Base-by-base conservation (phyloP, 2,888 invertebrate species). In the Allygus modestus region DNA sequence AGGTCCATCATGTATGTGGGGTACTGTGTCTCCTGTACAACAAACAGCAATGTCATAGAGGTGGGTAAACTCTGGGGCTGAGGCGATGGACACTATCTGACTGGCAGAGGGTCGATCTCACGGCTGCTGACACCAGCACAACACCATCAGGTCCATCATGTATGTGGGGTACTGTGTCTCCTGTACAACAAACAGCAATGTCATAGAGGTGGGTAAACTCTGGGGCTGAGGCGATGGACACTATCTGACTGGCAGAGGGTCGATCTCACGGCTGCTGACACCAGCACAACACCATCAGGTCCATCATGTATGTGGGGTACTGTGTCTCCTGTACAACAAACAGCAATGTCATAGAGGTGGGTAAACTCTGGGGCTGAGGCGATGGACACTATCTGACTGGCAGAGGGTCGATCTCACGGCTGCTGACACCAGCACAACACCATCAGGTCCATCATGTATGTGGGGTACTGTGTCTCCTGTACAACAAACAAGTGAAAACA, bases 201-300 rank as follows among this genome's bases (percentile, higher is more conserved):
- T 97, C 97, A 81, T 95, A 91, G 51, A 98, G 91, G 90, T 97
- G 96, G n/a, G 95, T 95, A 91, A 97, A 98, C 92, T 99, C 99
- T 0, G 99, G 98, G 0, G 97, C 97, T 1, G 96, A 95, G 0
- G 96, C 95, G 85, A 98, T 96, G 0, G 96, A 96, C n/a, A 98
- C 97, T 33, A 98, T 95, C 90, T 98, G 98, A 88, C 97, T 97
- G 5, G 99, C 98, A 0, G 98, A 96, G 0, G 99, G 99, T 9
- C 99, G 93, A 89, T 96, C 95, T 89, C 94, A 90, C 0, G 94
- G 92, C 65, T 91, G 91, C 73, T 97, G 97, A 17, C 96, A 94
- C 99, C 99, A 99, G 90, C 99, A 99, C 11, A 97, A 93, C 0
- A 97, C 97, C 98, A 99, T 98, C 79, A 97, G 92, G 90, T 99